Percentiles rank a stretch among this genome's conserved stretches.
Evolutionary conservation across 2,797 vertebrate genomes (phyloP).

Genomic region (Lophotriccus pileatus): DNA sequence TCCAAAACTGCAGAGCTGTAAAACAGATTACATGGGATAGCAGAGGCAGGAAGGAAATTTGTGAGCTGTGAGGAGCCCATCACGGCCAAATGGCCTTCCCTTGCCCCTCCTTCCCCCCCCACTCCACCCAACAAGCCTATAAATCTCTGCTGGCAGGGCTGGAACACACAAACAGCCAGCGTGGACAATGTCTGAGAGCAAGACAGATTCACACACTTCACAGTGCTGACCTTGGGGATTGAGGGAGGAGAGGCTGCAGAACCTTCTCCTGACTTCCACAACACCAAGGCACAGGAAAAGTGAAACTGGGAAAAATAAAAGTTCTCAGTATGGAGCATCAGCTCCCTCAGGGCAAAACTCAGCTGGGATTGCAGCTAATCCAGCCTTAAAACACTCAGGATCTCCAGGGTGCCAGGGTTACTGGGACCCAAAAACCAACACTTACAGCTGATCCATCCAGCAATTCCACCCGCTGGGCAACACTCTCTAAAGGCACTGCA

Average conservation of each 20-base stretch:
- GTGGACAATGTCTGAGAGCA: neutral
- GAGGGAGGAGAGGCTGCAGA: neutral
- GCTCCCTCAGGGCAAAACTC: neutral
- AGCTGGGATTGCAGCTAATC: neutral
- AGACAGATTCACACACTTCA: neutral
- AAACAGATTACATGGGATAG: conserved; percentile 26
- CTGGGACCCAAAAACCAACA: neutral
- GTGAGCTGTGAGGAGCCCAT: conserved; percentile 45
- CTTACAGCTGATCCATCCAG: neutral
- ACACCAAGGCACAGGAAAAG: neutral
- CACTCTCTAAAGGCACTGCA: neutral
- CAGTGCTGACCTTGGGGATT: neutral
- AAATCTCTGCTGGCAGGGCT: neutral
- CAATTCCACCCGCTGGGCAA: neutral
- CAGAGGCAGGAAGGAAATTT: conserved; percentile 41
- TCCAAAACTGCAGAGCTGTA: conserved; percentile 47
- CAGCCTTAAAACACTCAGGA: neutral
- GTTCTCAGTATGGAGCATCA: neutral
- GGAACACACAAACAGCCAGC: neutral
- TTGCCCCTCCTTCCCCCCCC: neutral
- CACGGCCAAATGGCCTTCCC: neutral
- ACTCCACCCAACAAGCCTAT: neutral
- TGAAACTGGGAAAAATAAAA: neutral
- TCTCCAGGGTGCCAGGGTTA: neutral
- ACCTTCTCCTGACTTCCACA: neutral